Evolutionary conservation across 1,140 invertebrate genomes (phyloP), one percentile per base, ranked within the genome.

Genomic region (Adelges cooleyi): DNA sequence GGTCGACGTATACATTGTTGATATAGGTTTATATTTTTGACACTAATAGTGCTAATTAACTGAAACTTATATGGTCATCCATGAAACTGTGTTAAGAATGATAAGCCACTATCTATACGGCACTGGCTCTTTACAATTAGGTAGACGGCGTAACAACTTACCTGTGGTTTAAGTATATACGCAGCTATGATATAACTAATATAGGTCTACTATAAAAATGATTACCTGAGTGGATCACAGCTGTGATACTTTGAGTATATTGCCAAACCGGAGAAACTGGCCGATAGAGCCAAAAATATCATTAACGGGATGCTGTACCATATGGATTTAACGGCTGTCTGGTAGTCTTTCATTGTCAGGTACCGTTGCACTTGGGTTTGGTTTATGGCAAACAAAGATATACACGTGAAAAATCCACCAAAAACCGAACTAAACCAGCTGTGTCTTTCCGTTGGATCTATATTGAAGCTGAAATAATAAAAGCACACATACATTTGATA

Each of bases 351-450:
- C 1, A 90, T 81, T 5, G 89, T 88, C 20, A 93, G 74, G 22
- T 92, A 80, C 38, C 93, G 75, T 74, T 96, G 93, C 1, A 97
- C 85, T 80, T 95, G 87, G 0, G 84, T 79, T 75, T 95, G 91
- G 73, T 91, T 93, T 0, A 89, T 86, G 0, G 82, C 91, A 74
- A 90, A 90, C 0, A 92, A 72, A 1, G 86, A 81, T 11, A 87
- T 72, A 74, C 83, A 90, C 0, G 86, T 85, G 70, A 86, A 83
- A 20, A 78, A 76, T 0, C 89, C 86, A 0, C 89, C 90, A 40
- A 90, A 74, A 0, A 82, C 69, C 18, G 90, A 75, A 6, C 81
- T 77, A 80, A 86, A 91, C 72, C 86, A 82, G 0, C 86, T 86
- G 71, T 92, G 88, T 4, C 89, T 76, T 3, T 81, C 77, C 0